phyloP scores from a whole-genome alignment of 2,888 invertebrate species.

The Cataglyphis altisquamis region DNA sequence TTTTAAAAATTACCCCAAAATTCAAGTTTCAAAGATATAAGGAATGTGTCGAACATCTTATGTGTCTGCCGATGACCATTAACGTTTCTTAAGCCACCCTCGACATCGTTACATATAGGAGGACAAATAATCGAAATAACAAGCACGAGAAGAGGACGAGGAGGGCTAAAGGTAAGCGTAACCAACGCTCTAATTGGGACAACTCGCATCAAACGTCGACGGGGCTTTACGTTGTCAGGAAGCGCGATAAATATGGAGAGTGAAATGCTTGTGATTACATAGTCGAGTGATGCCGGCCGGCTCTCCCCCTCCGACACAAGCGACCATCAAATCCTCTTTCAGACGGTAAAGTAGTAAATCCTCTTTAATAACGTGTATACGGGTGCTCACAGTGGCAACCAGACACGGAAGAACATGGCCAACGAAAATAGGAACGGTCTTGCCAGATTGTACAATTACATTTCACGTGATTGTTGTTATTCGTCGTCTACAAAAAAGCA shows the following conservation, averaged over 20 bases:
- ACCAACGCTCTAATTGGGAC: slow-evolving; percentile 60
- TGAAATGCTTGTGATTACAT: slow-evolving; percentile 61
- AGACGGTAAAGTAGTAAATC: slow-evolving; percentile 58
- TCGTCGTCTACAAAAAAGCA: slow-evolving; percentile 13
- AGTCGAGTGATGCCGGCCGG: slow-evolving; percentile 49
- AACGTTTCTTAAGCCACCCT: background rate
- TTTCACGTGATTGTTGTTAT: slow-evolving; percentile 19
- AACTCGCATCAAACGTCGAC: slow-evolving; percentile 59
- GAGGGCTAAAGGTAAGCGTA: background rate
- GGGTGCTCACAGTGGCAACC: background rate
- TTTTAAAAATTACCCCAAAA: background rate
- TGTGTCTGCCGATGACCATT: slow-evolving; percentile 24
- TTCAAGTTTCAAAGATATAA: background rate
- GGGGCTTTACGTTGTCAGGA: slow-evolving; percentile 40
- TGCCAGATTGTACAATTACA: slow-evolving; percentile 32
- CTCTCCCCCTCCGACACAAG: slow-evolving; percentile 33
- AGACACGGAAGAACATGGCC: slow-evolving; percentile 23
- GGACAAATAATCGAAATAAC: slow-evolving; percentile 39
- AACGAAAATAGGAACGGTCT: slow-evolving; percentile 35
- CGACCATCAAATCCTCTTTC: slow-evolving; percentile 61
- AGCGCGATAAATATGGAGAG: slow-evolving; percentile 58
- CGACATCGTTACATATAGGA: slow-evolving; percentile 9
- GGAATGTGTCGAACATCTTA: background rate
- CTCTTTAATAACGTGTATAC: slow-evolving; percentile 63
- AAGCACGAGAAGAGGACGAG: slow-evolving; percentile 1